A percentile compares a stretch with the other conserved stretches of the same genome.
Evolutionary conservation across 2,888 invertebrate genomes (phyloP).

Genomic region (Morpho deidamia): DNA sequence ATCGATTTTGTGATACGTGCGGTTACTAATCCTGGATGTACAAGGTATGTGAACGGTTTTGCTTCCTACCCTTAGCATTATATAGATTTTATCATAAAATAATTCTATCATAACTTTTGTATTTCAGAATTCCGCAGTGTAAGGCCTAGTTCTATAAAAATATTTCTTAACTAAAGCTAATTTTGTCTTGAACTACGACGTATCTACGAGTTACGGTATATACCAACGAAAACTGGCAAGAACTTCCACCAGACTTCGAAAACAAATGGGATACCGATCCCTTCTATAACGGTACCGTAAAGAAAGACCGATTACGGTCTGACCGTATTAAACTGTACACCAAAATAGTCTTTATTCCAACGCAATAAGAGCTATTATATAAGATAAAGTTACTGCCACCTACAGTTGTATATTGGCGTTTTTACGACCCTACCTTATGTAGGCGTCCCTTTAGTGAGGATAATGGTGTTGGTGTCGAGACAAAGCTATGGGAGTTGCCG

Average conservation of each 20-base stretch:
- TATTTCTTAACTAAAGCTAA: no score
- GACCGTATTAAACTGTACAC: not conserved
- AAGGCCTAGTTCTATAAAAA: no score
- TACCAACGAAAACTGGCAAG: no score
- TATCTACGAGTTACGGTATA: no score
- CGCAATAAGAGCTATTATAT: not conserved
- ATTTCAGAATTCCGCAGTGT: no score
- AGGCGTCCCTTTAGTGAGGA: slow-evolving; percentile 1
- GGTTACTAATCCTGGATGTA: no score
- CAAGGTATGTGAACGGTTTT: no score
- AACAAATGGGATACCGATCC: slow-evolving; percentile 6
- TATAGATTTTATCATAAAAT: no score
- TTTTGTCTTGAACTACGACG: no score
- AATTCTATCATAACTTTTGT: no score
- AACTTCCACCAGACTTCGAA: slow-evolving; percentile 3
- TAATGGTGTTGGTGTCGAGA: slow-evolving; percentile 1
- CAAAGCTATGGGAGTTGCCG: not conserved
- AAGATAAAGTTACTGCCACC: not conserved
- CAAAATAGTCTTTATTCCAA: not conserved
- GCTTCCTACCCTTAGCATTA: no score
- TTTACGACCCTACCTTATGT: slow-evolving; percentile 6
- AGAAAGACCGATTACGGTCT: slow-evolving; percentile 8
- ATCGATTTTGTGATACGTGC: no score
- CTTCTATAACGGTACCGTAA: slow-evolving; percentile 4
- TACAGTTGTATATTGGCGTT: not conserved